Evolutionary conservation across 2,113 vertebrate genomes (phyloP).

Genomic region (Crotalus horridus): DNA sequence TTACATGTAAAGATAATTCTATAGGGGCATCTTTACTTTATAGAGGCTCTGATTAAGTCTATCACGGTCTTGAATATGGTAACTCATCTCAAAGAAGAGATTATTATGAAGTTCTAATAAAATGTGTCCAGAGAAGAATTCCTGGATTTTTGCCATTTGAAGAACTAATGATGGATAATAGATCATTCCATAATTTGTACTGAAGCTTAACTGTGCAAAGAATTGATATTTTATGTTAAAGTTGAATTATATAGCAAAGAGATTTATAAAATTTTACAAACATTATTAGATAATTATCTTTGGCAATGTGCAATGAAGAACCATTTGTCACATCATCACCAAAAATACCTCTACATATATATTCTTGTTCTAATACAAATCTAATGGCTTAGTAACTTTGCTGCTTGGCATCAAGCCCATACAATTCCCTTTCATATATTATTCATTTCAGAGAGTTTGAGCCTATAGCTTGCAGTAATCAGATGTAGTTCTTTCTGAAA

Average conservation of each 20-base stretch:
- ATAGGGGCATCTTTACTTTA: not conserved
- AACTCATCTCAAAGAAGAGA: not conserved
- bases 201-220: not conserved
- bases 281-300: not conserved
- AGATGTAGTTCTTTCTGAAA: constrained; percentile 8
- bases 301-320: not conserved
- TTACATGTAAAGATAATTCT: not conserved
- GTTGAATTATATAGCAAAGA: not conserved
- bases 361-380: constrained; percentile 10
- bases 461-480: constrained; percentile 1
- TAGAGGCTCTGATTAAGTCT: not conserved
- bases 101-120: not conserved
- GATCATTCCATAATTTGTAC: not conserved
- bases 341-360: not conserved
- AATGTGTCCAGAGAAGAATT: not conserved
- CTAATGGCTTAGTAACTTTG: not conserved
- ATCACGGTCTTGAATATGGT: not conserved
- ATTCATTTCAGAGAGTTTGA: constrained; percentile 8
- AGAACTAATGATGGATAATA: not conserved
- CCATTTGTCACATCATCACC: not conserved
- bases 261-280: constrained; percentile 4
- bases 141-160: not conserved
- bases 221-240: not conserved
- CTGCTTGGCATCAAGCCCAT: not conserved
- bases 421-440: constrained; percentile 7